Evolutionary conservation across 2,797 vertebrate genomes (phyloP), one percentile per base, ranked within the genome.

Genomic region (Antennarius maculatus): DNA sequence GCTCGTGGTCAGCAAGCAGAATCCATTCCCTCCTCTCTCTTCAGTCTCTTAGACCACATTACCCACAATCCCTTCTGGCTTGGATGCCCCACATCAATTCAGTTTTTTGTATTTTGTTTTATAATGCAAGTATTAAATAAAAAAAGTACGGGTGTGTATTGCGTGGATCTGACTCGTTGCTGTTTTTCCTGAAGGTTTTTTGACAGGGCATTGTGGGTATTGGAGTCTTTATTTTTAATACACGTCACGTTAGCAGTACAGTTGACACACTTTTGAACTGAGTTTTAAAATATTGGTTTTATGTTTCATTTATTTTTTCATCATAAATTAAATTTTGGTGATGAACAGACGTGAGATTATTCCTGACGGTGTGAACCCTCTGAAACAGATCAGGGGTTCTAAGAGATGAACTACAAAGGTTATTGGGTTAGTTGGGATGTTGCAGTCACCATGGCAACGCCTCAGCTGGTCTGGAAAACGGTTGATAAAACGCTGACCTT

Each of bases 1-100:
- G 80, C 94, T 99, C 14, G 98, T 99, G 5, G 98, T 99, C 89
- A 99, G 97, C 81, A 99, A 99, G 87, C 97, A 98, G 86, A 99
- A 99, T 60, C 97, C 98, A 0, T 99, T 99, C 82, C 98, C 97
- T 46, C 88, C 95, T 0, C 88, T 99, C 42, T 97, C 96, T 27
- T 94, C 95, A 0, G 88, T 97, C 68, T 96, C 94, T 84, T 90
- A 90, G 71, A 79, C 82, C 56, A 67, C 74, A 6, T 28, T 78
- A 69, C 77, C 81, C 82, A 84, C 69, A 77, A 77, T 70, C 37
- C 82, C 50, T 10, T 53, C 14, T 16, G 55, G 47, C 49, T 50
- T 17, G 2, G 42, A 60, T 0, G 12, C 41, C 42, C 27, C 29
- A 12, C 18, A 29, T n/a, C 43, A 18, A 48, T 66, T 45, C 29